Conservation (phyloP, 2,888 invertebrate genomes). For the Eudasyphora cyanicolor region DNA sequence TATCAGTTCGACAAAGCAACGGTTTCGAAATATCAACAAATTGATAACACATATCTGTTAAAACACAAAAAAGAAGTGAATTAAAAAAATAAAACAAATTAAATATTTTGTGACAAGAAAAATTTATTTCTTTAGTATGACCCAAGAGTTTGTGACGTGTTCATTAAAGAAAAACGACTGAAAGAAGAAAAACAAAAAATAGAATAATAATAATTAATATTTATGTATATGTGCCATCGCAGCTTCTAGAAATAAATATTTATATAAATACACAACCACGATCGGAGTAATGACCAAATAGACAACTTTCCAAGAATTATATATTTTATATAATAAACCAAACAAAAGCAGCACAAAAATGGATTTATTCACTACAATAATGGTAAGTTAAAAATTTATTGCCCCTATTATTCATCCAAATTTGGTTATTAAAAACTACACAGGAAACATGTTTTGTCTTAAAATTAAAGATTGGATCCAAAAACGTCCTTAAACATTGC, state of each 20-base stretch:
- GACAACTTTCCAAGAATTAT: neutral
- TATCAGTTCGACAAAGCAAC: neutral
- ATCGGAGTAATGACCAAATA: neutral
- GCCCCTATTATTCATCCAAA: too few relatives aligned
- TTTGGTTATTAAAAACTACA: too few relatives aligned
- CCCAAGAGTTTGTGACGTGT: neutral
- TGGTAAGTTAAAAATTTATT: slow-evolving; percentile 73
- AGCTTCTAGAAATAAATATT: neutral
- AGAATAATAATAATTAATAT: neutral
- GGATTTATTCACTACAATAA: slow-evolving; percentile 53
- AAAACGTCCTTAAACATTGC: too few relatives aligned
- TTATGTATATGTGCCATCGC: neutral
- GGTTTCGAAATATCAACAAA: slow-evolving; percentile 28
- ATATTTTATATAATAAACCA: neutral
- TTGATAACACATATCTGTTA: slow-evolving; percentile 43
- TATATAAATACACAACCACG: neutral
- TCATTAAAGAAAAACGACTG: neutral
- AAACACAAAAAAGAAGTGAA: slow-evolving; percentile 48
- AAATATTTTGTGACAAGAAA: slow-evolving; percentile 67
- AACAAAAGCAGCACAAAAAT: slow-evolving; percentile 13
- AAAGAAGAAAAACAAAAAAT: neutral
- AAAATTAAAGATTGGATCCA: too few relatives aligned
- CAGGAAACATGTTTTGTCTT: too few relatives aligned
- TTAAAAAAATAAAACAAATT: slow-evolving; percentile 18
- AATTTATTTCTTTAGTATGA: slow-evolving; percentile 44